Evolutionary conservation across 92 coral and sea anemone species (phyloP).

Genomic region (Ricordea florida): DNA sequence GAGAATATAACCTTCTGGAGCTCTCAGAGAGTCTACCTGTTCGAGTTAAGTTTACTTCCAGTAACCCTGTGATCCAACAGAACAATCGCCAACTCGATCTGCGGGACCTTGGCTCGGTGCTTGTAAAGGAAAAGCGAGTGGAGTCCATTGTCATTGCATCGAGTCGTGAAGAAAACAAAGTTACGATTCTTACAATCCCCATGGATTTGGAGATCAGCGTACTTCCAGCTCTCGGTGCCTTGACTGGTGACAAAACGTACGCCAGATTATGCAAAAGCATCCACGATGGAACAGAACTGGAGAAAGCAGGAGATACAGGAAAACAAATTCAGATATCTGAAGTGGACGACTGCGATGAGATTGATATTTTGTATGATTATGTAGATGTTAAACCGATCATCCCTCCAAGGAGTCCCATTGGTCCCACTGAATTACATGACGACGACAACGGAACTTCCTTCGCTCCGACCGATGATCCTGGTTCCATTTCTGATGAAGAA

Average conservation of each 20-base stretch:
- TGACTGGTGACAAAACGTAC: slow-evolving; percentile 21
- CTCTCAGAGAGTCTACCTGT: slow-evolving; percentile 25
- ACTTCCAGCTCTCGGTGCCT: slow-evolving; percentile 39
- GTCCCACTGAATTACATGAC: too few species aligned
- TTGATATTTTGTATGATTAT: slow-evolving; percentile 38
- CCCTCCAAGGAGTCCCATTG: too few species aligned
- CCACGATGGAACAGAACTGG: slow-evolving; percentile 56
- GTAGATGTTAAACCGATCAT: too few species aligned
- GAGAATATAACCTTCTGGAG: slow-evolving; percentile 3
- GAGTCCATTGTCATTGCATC: slow-evolving; percentile 38
- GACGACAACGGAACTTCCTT: too few species aligned
- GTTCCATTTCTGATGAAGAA: too few species aligned
- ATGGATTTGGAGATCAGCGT: slow-evolving; percentile 36
- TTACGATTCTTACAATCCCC: slow-evolving; percentile 49
- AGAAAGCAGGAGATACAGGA: background rate
- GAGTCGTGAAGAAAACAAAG: slow-evolving; percentile 10
- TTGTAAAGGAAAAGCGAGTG: slow-evolving; percentile 21
- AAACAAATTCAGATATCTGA: too few species aligned
- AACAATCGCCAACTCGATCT: background rate
- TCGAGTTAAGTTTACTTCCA: slow-evolving; percentile 26
- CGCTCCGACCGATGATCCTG: too few species aligned
- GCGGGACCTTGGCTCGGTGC: slow-evolving; percentile 40
- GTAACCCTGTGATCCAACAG: background rate
- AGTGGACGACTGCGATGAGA: too few species aligned
- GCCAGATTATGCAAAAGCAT: slow-evolving; percentile 26